These are phyloP conservation scores for Agonum fuliginosum DNA, from an alignment of 2,888 invertebrate genomes.

Conservation along the genomic window DNA sequence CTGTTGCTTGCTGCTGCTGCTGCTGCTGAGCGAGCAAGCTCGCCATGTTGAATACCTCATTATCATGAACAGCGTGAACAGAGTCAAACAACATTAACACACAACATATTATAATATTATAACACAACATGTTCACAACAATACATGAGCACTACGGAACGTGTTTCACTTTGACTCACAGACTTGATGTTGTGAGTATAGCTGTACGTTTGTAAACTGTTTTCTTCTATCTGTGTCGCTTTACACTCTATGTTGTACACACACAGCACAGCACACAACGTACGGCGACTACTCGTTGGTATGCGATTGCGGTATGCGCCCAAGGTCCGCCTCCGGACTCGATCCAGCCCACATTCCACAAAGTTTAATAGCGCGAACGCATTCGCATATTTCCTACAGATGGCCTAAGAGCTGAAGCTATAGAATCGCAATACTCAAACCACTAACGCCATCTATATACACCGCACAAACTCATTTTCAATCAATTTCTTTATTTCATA, in stretches of 20 bases:
- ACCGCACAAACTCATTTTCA: not conserved
- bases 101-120: not conserved
- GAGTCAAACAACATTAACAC: not conserved
- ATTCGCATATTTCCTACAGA: constrained; percentile 67
- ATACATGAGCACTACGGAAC: constrained; percentile 61
- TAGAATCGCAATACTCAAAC: not conserved
- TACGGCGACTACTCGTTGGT: constrained; percentile 66
- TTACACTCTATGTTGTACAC: no score
- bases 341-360: constrained; percentile 68
- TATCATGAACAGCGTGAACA: constrained; percentile 78
- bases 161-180: no score
- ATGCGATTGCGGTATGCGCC: constrained; percentile 68
- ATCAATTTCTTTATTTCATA: not conserved
- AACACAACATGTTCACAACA: not conserved
- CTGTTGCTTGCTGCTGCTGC: no score
- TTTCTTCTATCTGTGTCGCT: no score
- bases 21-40: no score
- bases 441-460: constrained; percentile 3
- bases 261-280: constrained; percentile 62
- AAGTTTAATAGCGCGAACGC: constrained; percentile 69
- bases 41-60: constrained; percentile 91
- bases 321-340: constrained; percentile 67
- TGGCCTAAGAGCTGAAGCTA: constrained; percentile 25
- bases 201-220: no score
- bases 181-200: no score